phyloP scores from a whole-genome alignment of 2,888 invertebrate genomes.

The Xestia ashworthii region DNA sequence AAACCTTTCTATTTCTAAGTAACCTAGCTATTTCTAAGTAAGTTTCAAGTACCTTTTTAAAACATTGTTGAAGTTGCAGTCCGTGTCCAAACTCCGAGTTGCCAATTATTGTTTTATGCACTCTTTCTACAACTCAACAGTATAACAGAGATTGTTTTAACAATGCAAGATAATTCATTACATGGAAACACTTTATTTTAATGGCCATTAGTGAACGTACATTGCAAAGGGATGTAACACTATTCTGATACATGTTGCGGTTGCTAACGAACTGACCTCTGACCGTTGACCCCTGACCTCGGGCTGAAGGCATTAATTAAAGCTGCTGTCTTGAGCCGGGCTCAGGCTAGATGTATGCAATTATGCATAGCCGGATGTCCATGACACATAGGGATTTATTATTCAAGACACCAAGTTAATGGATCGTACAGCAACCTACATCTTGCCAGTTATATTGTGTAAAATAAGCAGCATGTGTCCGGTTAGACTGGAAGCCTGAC shows the following conservation, averaged over 20 bases:
- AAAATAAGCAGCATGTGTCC: too few relatives aligned
- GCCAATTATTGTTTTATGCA: not conserved
- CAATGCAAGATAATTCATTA: not conserved
- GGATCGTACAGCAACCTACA: not conserved
- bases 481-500: too few relatives aligned
- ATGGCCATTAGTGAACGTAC: conserved; percentile 8
- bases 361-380: too few relatives aligned
- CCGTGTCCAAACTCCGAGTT: not conserved
- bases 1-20: too few relatives aligned
- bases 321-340: not conserved
- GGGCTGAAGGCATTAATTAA: not conserved
- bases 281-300: conserved; percentile 14
- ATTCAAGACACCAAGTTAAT: not conserved
- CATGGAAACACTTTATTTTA: conserved; percentile 11
- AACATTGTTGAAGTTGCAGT: not conserved
- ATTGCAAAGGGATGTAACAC: not conserved
- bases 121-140: not conserved
- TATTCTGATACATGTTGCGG: conserved; percentile 15
- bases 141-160: too few relatives aligned
- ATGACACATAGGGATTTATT: not conserved
- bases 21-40: too few relatives aligned
- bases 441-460: not conserved
- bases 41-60: too few relatives aligned
- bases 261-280: conserved; percentile 29
- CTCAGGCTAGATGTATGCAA: not conserved